Conservation (phyloP, 2,113 vertebrate genomes). For the Glaucidium brasilianum region DNA sequence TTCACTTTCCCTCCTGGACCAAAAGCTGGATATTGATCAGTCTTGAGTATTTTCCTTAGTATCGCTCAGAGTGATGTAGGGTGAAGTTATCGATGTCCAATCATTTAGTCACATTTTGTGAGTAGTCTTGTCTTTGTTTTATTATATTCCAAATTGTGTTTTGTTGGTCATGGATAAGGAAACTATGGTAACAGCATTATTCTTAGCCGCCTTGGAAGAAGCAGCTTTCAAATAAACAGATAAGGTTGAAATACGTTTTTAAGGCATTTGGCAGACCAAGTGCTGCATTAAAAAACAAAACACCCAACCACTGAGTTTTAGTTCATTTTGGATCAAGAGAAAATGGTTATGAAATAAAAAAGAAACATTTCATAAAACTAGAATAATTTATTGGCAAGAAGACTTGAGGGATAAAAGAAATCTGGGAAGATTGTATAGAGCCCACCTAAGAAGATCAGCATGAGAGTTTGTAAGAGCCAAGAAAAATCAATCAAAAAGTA, state of each 20-base stretch:
- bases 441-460: conserved; percentile 51
- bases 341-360: conserved; percentile 20
- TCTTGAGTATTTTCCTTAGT: neutral
- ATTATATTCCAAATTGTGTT: neutral
- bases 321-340: neutral
- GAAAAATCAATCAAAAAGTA: conserved; percentile 47
- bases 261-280: conserved; percentile 33
- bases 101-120: neutral
- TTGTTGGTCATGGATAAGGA: conserved; percentile 25
- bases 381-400: conserved; percentile 11
- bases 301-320: neutral
- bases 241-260: conserved; percentile 23
- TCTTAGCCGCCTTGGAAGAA: conserved; percentile 18
- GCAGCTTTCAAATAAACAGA: conserved; percentile 33
- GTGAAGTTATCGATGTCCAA: neutral
- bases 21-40: neutral
- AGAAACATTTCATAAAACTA: conserved; percentile 33
- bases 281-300: conserved; percentile 3
- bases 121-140: neutral
- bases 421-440: conserved; percentile 10
- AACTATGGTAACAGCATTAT: conserved; percentile 52
- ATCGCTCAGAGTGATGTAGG: neutral
- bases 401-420: neutral
- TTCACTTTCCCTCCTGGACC: neutral
- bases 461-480: neutral